A percentile compares a stretch with the other conserved stretches of the same genome.
These are phyloP conservation scores for Meiosimyza platycephala DNA, from an alignment of 2,888 invertebrate species.

Conservation along the genomic window DNA sequence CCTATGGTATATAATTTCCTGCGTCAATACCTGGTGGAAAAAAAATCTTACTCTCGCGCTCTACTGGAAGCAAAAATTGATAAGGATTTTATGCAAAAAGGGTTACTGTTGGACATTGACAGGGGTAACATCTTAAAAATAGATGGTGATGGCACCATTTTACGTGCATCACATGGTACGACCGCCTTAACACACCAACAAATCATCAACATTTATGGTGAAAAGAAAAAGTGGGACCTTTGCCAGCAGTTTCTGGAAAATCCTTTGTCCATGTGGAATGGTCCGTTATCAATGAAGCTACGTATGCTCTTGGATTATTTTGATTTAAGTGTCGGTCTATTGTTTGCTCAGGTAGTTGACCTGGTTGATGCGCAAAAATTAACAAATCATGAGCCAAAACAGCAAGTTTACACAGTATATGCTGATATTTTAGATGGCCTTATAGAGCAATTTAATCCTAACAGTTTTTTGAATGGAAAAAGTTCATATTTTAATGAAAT, in stretches of 20 bases:
- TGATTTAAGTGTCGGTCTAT: constrained; percentile 75
- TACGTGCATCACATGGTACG: constrained; percentile 77
- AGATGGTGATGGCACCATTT: constrained; percentile 72
- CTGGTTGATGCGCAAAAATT: constrained; percentile 69
- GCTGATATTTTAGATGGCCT: constrained; percentile 74
- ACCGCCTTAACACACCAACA: constrained; percentile 69
- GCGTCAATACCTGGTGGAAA: constrained; percentile 72
- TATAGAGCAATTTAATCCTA: constrained; percentile 71
- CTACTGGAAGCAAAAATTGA: constrained; percentile 68
- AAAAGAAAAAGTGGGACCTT: constrained; percentile 70
- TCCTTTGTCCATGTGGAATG: constrained; percentile 74
- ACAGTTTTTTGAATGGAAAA: constrained; percentile 70
- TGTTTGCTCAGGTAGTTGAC: constrained; percentile 77
- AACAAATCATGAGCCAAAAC: constrained; percentile 49
- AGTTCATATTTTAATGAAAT: constrained; percentile 75
- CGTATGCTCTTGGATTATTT: constrained; percentile 79
- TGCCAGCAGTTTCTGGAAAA: constrained; percentile 70
- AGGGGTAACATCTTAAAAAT: constrained; percentile 76
- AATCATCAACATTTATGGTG: constrained; percentile 72
- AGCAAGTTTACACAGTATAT: constrained; percentile 72
- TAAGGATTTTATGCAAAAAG: constrained; percentile 77
- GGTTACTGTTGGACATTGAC: constrained; percentile 77
- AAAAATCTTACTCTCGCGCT: constrained; percentile 71
- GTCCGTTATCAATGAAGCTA: constrained; percentile 71
- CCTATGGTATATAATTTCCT: constrained; percentile 73